Percentiles rank a stretch among this genome's conserved stretches.
Evolutionary conservation across 2,888 invertebrate species (phyloP).

Genomic region (Urechis unicinctus): DNA sequence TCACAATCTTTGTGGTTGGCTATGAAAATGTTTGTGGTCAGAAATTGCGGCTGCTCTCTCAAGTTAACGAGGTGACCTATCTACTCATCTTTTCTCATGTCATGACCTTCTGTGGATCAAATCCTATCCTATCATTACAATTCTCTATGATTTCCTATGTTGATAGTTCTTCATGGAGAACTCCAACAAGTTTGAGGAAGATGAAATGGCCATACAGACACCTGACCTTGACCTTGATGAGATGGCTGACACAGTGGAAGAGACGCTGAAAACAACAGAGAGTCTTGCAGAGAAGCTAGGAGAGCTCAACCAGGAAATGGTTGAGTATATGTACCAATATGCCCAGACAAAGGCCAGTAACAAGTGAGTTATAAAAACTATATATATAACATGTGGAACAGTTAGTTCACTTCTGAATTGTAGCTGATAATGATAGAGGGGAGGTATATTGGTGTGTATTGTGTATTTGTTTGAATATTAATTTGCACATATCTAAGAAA

Average conservation of each 20-base stretch:
- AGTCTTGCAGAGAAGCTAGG: slow-evolving; percentile 32
- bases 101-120: not conserved
- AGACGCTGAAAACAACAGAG: slow-evolving; percentile 34
- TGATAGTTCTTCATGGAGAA: slow-evolving; percentile 44
- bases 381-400: not conserved
- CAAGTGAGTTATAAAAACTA: slow-evolving; percentile 30
- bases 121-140: too few species aligned
- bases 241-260: slow-evolving; percentile 31
- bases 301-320: slow-evolving; percentile 42
- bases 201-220: slow-evolving; percentile 28
- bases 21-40: slow-evolving; percentile 40
- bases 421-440: slow-evolving; percentile 1
- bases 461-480: too few species aligned
- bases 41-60: slow-evolving; percentile 40
- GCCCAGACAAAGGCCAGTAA: slow-evolving; percentile 44
- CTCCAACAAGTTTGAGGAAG: slow-evolving; percentile 33
- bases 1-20: slow-evolving; percentile 46
- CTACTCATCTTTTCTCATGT: not conserved
- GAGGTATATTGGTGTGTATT: not conserved
- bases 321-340: slow-evolving; percentile 35
- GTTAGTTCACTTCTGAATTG: not conserved
- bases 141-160: too few species aligned
- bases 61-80: slow-evolving; percentile 42
- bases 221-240: slow-evolving; percentile 42
- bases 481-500: too few species aligned